Percentiles rank a stretch among this genome's conserved stretches.
These are phyloP conservation scores for Leptopilina myrica DNA, from an alignment of 2,888 invertebrate genomes.

Conservation along the genomic window DNA sequence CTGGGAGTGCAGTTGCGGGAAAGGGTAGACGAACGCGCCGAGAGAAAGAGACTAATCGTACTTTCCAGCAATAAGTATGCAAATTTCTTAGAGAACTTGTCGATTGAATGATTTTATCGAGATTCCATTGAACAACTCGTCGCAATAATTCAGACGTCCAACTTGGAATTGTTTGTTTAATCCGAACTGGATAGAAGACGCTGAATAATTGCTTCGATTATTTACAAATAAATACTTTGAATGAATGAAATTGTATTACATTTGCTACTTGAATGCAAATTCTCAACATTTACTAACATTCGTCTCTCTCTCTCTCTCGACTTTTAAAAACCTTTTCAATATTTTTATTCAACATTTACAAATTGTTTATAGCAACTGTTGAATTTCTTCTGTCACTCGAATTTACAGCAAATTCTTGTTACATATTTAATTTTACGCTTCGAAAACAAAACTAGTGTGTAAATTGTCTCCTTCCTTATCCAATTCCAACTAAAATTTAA, in stretches of 20 bases:
- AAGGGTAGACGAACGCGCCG: neutral
- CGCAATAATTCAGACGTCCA: conserved; percentile 34
- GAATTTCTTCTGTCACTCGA: no score
- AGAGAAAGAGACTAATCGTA: conserved; percentile 39
- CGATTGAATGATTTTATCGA: conserved; percentile 35
- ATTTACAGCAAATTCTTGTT: no score
- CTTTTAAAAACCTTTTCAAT: neutral
- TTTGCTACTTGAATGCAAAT: conserved; percentile 5
- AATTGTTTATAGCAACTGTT: neutral
- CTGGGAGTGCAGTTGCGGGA: neutral
- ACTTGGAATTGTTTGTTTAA: conserved; percentile 32
- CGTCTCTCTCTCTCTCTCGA: neutral
- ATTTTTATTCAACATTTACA: neutral
- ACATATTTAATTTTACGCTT: no score
- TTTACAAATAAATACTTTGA: conserved; percentile 29
- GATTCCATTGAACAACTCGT: conserved; percentile 38
- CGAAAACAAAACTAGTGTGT: no score
- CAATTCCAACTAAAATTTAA: no score
- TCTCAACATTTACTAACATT: neutral
- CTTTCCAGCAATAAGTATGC: conserved; percentile 38
- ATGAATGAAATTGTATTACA: conserved; percentile 29
- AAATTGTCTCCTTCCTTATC: no score
- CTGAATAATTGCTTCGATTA: conserved; percentile 39
- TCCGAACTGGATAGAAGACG: conserved; percentile 9
- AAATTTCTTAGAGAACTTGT: conserved; percentile 38